Base-by-base conservation (phyloP, 2,113 vertebrate genomes). In the Fulmarus glacialis region DNA sequence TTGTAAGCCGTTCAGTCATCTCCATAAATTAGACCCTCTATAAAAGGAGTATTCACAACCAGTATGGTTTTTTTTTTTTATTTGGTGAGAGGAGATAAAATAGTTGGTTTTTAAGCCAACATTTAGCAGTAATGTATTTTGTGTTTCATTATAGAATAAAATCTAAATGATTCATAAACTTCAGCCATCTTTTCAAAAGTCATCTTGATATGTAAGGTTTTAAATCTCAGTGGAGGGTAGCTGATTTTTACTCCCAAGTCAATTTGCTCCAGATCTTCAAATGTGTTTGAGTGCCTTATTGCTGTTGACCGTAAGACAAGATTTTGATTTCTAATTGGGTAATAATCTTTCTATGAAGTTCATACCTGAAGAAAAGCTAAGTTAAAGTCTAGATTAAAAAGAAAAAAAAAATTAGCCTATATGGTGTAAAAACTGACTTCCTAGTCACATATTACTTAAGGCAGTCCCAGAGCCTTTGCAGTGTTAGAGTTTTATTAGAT, bases 401-500 rank as follows among this genome's bases (percentile, higher is more conserved):
- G 43, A 80, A 86, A 88, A 72, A 83, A 83, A 77, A 80, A 47
- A 11, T 62, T 71, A 89, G 64, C 52, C 63, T 67, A 22, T 70
- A 38, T 8, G 18, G 53, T 79, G 48, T 89, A 89, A 97, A 87
- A 93, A 22, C 80, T 84, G 93, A 67, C 88, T 93, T 94, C 66
- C 82, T 90, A 42, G 94, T 94, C 67, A 58, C 90, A 62, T 95
- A 94, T 22, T 56, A 93, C 89, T 95, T 77, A 59, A 85, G 95
- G 91, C 96, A 93, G 83, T 86, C 80, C n/a, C 95, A 82, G 87
- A 97, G 91, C 48, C 78, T 96, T 96, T 93, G 75, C 94, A 93
- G 55, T 73, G 89, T 95, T 94, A 47, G 70, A 93, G 68, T 96
- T 97, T 97, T 97, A 97, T 96, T 98, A 95, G 94, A 97, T 97